Evolutionary conservation across 2,888 invertebrate genomes (phyloP).

Genomic region (Imbricaverruca yamaguchii): DNA sequence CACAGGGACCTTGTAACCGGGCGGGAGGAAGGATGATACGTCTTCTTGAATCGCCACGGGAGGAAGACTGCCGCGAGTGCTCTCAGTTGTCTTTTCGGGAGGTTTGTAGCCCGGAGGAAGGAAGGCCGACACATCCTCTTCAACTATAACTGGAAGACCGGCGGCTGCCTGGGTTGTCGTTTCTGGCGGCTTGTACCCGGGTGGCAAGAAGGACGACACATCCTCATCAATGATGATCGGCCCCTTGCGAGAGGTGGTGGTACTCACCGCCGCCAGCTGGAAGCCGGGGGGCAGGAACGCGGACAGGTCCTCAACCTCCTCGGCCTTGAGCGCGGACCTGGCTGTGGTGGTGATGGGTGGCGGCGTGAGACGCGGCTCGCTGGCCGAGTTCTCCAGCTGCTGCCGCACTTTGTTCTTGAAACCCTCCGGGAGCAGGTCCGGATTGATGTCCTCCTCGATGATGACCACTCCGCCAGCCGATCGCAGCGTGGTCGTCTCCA

Average conservation of each 20-base stretch:
- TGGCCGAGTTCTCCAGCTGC: slow-evolving; percentile 1
- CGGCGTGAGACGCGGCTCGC: background rate
- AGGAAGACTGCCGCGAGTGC: background rate
- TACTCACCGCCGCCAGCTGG: slow-evolving; percentile 22
- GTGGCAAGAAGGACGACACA: slow-evolving; percentile 23
- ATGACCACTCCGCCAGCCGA: background rate
- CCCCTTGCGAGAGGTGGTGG: slow-evolving; percentile 15
- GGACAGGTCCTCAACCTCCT: slow-evolving; percentile 23
- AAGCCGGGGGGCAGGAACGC: slow-evolving; percentile 26
- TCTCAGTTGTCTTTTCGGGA: slow-evolving; percentile 1
- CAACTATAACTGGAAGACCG: background rate
- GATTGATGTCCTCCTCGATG: slow-evolving; percentile 11
- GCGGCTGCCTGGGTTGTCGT: slow-evolving; percentile 21
- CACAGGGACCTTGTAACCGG: slow-evolving; percentile 26
- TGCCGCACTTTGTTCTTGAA: background rate
- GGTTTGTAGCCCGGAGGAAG: slow-evolving; percentile 28
- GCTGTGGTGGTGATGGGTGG: background rate
- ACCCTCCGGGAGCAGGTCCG: background rate
- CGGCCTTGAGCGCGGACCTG: background rate
- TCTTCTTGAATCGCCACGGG: slow-evolving; percentile 24
- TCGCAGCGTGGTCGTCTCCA: background rate
- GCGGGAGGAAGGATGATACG: slow-evolving; percentile 27
- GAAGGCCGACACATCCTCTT: slow-evolving; percentile 22
- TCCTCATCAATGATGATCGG: slow-evolving; percentile 3
- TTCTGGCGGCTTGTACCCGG: slow-evolving; percentile 18